A percentile compares a stretch with the other conserved stretches of the same genome.
Conservation (phyloP, 2,888 invertebrate species). For the Steinernema scapterisci region DNA sequence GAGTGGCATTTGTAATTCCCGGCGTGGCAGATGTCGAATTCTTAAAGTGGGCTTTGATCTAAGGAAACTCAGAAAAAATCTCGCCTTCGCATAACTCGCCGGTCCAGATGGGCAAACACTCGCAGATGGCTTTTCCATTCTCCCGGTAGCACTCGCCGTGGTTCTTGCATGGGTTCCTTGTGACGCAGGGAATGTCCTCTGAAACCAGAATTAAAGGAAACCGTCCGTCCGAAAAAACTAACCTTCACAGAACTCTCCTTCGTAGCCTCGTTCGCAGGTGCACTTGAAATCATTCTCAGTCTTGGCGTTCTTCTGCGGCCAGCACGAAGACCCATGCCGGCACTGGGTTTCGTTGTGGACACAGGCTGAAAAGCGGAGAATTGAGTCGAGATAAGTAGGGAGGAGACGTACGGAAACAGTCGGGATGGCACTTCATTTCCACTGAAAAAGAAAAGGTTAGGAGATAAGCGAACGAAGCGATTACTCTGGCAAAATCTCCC, state of each 20-base stretch:
- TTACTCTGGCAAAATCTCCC: slow-evolving; percentile 8
- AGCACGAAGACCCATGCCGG: not conserved
- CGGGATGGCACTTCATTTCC: not conserved
- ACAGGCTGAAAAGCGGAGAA: not conserved
- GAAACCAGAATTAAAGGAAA: not conserved
- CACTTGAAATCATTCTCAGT: not conserved
- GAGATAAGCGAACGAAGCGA: not conserved
- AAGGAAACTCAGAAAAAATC: not conserved
- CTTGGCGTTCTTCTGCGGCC: not conserved
- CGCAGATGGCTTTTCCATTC: not conserved
- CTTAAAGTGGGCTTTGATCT: not conserved
- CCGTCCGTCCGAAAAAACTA: not conserved
- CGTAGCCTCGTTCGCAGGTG: not conserved
- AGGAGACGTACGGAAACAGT: not conserved
- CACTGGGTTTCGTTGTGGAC: not conserved
- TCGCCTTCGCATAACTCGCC: slow-evolving; percentile 12
- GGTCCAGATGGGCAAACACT: slow-evolving; percentile 9
- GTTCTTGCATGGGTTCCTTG: slow-evolving; percentile 3
- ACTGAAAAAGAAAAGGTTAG: not conserved
- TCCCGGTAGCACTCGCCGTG: slow-evolving; percentile 17
- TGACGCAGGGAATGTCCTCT: slow-evolving; percentile 7
- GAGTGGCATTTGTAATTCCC: not conserved
- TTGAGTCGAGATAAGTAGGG: not conserved
- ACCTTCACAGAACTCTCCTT: not conserved
- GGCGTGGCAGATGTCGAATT: slow-evolving; percentile 15